Evolutionary conservation across 2,797 vertebrate species (phyloP).

Genomic region (Cirrhinus molitorella): DNA sequence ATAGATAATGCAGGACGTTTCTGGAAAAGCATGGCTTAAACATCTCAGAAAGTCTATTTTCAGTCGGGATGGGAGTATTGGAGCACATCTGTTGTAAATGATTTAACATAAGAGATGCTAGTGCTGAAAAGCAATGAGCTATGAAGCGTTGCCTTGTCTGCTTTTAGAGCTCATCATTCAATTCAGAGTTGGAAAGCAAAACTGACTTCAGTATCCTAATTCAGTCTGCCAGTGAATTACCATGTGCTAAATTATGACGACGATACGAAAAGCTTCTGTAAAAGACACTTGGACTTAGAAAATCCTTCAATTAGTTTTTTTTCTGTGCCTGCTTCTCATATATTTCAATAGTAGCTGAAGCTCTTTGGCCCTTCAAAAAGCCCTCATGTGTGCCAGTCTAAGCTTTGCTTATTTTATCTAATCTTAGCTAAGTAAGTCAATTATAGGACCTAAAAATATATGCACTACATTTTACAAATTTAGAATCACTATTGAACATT

Average conservation of each 20-base stretch:
- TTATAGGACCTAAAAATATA: not conserved
- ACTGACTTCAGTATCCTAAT: constrained; percentile 24
- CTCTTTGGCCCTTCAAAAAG: not conserved
- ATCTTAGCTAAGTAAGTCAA: not conserved
- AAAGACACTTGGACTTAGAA: not conserved
- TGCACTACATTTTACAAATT: not conserved
- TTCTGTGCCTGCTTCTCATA: not conserved
- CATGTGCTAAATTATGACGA: constrained; percentile 8
- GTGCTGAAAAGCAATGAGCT: constrained; percentile 64
- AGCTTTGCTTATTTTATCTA: not conserved
- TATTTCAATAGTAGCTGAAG: not conserved
- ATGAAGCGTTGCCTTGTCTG: constrained; percentile 70
- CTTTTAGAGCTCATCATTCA: constrained; percentile 71
- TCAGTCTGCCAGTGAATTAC: constrained; percentile 19
- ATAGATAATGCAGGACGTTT: no score
- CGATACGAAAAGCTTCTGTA: not conserved
- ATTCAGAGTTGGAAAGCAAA: constrained; percentile 47
- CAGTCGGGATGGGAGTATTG: constrained; percentile 56
- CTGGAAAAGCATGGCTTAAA: not conserved
- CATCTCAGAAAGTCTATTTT: constrained; percentile 59
- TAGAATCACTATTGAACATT: not conserved
- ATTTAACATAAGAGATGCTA: constrained; percentile 63
- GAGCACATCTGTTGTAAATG: constrained; percentile 72
- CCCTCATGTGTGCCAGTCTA: not conserved
- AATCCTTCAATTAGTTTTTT: not conserved